Percentiles rank a stretch among this genome's conserved stretches.
Conservation (phyloP, 2,888 invertebrate species). For the Leucophora obtusa region DNA sequence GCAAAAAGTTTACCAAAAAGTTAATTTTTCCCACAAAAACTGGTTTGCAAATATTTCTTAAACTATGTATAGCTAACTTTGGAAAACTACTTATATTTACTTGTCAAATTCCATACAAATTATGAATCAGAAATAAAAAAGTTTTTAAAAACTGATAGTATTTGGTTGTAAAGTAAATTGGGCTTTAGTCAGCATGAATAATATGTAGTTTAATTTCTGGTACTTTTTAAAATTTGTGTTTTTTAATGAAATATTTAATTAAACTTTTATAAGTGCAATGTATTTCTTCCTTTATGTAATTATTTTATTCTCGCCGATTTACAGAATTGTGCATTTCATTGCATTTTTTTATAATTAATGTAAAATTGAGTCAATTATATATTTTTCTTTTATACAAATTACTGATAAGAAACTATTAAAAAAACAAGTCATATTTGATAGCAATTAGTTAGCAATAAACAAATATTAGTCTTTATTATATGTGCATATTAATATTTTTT, state of each 20-base stretch:
- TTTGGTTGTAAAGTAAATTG: no score
- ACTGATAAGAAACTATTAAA: conserved; percentile 23
- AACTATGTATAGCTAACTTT: no score
- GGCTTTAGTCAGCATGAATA: neutral
- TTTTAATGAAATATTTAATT: neutral
- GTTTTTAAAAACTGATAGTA: no score
- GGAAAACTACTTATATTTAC: no score
- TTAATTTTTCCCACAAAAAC: no score
- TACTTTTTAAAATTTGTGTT: neutral
- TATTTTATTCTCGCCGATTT: conserved; percentile 14
- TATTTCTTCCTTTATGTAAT: neutral
- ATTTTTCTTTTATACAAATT: neutral
- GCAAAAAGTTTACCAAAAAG: no score
- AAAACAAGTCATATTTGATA: conserved; percentile 20
- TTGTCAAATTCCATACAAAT: no score
- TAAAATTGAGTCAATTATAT: conserved; percentile 20
- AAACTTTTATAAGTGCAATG: neutral
- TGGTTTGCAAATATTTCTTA: no score
- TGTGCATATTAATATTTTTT: neutral
- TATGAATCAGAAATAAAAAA: no score
- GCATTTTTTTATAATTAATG: conserved; percentile 15
- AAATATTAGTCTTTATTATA: conserved; percentile 15
- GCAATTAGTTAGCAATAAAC: conserved; percentile 33
- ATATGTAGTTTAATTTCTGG: neutral
- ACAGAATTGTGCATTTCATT: conserved; percentile 1